These are phyloP conservation scores for Megaptera novaeangliae DNA, from an alignment of 2,113 vertebrate species.

Conservation along the genomic window DNA sequence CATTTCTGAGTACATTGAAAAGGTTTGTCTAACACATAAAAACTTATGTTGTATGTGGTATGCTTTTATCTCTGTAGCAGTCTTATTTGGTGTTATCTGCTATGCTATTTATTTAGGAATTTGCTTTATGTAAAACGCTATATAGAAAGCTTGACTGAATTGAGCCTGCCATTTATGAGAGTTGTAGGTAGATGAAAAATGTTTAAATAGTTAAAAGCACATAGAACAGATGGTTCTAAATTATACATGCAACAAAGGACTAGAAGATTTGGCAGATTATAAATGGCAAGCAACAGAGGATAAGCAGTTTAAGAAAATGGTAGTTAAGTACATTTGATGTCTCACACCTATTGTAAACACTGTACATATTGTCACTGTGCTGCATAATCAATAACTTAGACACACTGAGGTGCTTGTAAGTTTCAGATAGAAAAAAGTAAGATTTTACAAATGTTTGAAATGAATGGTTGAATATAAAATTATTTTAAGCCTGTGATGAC, in stretches of 20 bases:
- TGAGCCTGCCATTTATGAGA: conserved; percentile 71
- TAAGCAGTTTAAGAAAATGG: conserved; percentile 77
- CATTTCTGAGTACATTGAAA: conserved; percentile 49
- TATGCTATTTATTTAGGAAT: conserved; percentile 39
- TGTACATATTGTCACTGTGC: conserved; percentile 25
- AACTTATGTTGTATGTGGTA: conserved; percentile 29
- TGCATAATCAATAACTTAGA: conserved; percentile 69
- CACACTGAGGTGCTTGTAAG: conserved; percentile 27
- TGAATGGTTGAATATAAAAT: conserved; percentile 36
- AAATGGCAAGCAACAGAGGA: conserved; percentile 77
- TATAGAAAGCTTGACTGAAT: conserved; percentile 58
- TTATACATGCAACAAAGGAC: conserved; percentile 80
- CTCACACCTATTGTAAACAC: conserved; percentile 70
- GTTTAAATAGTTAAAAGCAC: conserved; percentile 80
- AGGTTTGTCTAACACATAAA: conserved; percentile 24
- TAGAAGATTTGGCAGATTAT: conserved; percentile 79
- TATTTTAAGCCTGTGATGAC: not conserved
- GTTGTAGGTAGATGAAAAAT: conserved; percentile 77
- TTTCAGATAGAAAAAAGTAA: conserved; percentile 45
- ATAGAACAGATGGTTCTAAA: conserved; percentile 82
- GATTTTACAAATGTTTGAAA: conserved; percentile 46
- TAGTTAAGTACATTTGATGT: conserved; percentile 71
- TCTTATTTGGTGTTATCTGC: conserved; percentile 55
- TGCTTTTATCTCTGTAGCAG: conserved; percentile 48
- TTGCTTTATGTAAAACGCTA: conserved; percentile 57